Conservation (phyloP, 1,140 invertebrate species). For the Drosophila jambulina region DNA sequence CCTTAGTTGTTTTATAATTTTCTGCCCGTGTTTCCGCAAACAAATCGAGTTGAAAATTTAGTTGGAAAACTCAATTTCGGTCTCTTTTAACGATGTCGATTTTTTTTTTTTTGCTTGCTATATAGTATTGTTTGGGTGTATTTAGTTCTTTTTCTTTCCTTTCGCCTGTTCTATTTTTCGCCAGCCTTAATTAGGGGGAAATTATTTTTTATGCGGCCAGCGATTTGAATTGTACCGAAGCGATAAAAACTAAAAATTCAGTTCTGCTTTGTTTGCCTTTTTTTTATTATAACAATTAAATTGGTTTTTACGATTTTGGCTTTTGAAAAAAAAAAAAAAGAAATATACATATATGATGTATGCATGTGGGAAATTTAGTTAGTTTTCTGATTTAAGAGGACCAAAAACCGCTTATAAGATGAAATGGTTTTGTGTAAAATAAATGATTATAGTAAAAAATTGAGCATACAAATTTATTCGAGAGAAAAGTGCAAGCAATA, state of each 20-base stretch:
- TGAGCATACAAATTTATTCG: background rate
- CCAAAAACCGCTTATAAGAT: background rate
- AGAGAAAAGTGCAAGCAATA: conserved; percentile 1
- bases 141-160: background rate
- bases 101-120: background rate
- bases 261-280: conserved; percentile 5
- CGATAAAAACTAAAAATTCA: conserved; percentile 34
- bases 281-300: conserved; percentile 49
- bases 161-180: conserved; percentile 20
- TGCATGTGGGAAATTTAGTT: conserved; percentile 9
- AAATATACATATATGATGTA: background rate
- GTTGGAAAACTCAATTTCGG: conserved; percentile 13
- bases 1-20: conserved; percentile 18
- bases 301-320: conserved; percentile 34
- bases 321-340: background rate
- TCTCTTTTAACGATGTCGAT: conserved; percentile 7
- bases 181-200: conserved; percentile 28
- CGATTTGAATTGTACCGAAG: conserved; percentile 1
- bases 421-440: background rate
- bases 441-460: background rate
- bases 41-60: conserved; percentile 17
- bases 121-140: background rate
- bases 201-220: conserved; percentile 33
- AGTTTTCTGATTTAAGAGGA: conserved; percentile 8
- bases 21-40: conserved; percentile 31